Percentiles rank a stretch among this genome's conserved stretches.
phyloP scores from a whole-genome alignment of 2,113 vertebrate genomes.

The Oncorhynchus tshawytscha region DNA sequence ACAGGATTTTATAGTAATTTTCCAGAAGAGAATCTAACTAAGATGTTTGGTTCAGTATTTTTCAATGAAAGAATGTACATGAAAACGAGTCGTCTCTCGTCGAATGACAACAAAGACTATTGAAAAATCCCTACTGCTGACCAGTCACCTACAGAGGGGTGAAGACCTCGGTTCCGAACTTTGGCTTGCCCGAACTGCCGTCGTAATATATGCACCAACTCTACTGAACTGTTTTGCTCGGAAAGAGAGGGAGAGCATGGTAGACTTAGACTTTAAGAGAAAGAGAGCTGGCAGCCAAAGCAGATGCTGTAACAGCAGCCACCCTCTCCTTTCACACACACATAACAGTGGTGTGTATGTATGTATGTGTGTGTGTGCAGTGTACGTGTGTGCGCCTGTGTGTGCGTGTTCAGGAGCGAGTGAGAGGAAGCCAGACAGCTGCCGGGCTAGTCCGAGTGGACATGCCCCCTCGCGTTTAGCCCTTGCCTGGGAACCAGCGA shows the following conservation, averaged over 20 bases:
- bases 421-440: constrained; percentile 45
- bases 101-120: too few species aligned
- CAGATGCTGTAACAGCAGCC: constrained; percentile 59
- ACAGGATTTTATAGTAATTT: background rate
- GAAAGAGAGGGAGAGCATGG: constrained; percentile 14
- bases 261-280: background rate
- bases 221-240: constrained; percentile 5
- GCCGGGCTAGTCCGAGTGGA: constrained; percentile 53
- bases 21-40: background rate
- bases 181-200: too few species aligned
- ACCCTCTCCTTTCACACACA: background rate
- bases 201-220: background rate
- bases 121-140: too few species aligned
- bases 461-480: constrained; percentile 56
- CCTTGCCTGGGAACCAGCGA: constrained; percentile 64
- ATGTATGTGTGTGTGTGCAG: constrained; percentile 5
- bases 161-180: too few species aligned
- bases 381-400: constrained; percentile 31
- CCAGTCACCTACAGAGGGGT: too few species aligned
- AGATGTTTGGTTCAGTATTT: too few species aligned
- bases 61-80: too few species aligned
- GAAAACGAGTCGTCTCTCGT: too few species aligned
- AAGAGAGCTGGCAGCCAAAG: constrained; percentile 19
- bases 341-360: background rate
- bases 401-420: constrained; percentile 28